Percentiles rank a stretch among this genome's conserved stretches.
Evolutionary conservation across 2,888 invertebrate species (phyloP).

Genomic region (Ecdyonurus torrentis): DNA sequence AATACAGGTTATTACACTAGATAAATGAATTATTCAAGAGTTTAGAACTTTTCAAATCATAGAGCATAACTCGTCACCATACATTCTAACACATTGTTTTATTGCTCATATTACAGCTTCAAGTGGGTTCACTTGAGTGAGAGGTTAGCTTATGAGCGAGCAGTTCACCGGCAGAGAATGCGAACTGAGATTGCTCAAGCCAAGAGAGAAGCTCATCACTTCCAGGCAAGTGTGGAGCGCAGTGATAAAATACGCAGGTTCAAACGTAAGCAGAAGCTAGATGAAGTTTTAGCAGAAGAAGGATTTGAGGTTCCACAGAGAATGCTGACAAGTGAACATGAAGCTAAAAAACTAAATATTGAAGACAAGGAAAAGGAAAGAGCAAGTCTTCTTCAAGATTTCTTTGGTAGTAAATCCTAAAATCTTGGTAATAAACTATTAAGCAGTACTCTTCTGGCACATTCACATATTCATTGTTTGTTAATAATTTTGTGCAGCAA

Average conservation of each 20-base stretch:
- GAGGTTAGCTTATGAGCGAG: slow-evolving; percentile 80
- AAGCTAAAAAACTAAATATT: slow-evolving; percentile 12
- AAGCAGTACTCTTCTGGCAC: too few relatives aligned
- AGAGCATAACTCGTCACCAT: too few relatives aligned
- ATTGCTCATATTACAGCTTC: slow-evolving; percentile 45
- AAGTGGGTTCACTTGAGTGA: slow-evolving; percentile 95
- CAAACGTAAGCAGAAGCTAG: slow-evolving; percentile 27
- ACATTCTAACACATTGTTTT: too few relatives aligned
- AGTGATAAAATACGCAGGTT: slow-evolving; percentile 38
- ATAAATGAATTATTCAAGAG: not conserved
- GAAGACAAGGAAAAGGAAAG: slow-evolving; percentile 12
- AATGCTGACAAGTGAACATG: slow-evolving; percentile 14
- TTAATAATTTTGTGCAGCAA: too few relatives aligned
- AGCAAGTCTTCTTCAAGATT: slow-evolving; percentile 16
- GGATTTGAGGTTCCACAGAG: slow-evolving; percentile 12
- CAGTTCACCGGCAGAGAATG: slow-evolving; percentile 71
- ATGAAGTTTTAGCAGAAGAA: slow-evolving; percentile 5
- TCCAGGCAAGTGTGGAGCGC: slow-evolving; percentile 65
- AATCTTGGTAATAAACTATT: too few relatives aligned
- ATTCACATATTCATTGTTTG: too few relatives aligned
- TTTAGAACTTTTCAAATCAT: too few relatives aligned
- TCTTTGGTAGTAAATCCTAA: slow-evolving; percentile 13
- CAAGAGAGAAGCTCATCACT: slow-evolving; percentile 76
- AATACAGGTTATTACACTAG: too few relatives aligned
- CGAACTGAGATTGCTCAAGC: slow-evolving; percentile 79